Evolutionary conservation across 2,113 vertebrate species (phyloP).

Genomic region (Apodemus sylvaticus): DNA sequence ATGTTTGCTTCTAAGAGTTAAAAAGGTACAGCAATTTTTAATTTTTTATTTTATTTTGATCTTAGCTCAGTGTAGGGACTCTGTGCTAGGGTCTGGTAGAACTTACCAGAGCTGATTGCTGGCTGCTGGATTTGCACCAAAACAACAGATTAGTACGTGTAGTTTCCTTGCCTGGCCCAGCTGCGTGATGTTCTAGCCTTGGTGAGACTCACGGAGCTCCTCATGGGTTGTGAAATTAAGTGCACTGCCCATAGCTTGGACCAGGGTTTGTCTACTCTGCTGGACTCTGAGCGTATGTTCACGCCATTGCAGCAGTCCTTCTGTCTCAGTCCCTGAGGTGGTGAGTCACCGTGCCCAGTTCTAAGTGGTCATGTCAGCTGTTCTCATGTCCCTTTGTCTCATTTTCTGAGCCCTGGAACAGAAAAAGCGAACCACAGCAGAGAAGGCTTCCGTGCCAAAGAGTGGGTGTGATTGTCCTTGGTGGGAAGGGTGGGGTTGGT

Average conservation of each 20-base stretch:
- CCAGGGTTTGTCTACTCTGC: background rate
- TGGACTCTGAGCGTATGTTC: background rate
- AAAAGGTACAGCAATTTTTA: background rate
- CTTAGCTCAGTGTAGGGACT: background rate
- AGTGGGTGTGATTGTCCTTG: background rate
- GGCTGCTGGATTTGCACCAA: slow-evolving; percentile 2
- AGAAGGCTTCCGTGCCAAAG: background rate
- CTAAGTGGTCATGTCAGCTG: background rate
- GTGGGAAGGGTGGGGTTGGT: background rate
- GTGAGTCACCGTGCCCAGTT: background rate
- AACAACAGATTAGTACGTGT: background rate
- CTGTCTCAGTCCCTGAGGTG: background rate
- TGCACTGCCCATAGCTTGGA: background rate
- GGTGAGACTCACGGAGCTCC: background rate
- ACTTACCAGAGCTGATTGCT: slow-evolving; percentile 10
- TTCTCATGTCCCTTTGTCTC: slow-evolving; percentile 1
- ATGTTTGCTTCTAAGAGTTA: background rate
- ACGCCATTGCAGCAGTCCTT: background rate
- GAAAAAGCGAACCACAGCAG: background rate
- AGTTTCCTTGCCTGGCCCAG: background rate
- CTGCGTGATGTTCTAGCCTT: background rate
- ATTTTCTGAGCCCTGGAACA: background rate
- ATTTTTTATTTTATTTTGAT: background rate
- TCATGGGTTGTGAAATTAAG: background rate
- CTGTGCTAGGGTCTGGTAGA: background rate